Base-by-base conservation (phyloP, 2,113 vertebrate species). In the Propithecus coquereli region DNA sequence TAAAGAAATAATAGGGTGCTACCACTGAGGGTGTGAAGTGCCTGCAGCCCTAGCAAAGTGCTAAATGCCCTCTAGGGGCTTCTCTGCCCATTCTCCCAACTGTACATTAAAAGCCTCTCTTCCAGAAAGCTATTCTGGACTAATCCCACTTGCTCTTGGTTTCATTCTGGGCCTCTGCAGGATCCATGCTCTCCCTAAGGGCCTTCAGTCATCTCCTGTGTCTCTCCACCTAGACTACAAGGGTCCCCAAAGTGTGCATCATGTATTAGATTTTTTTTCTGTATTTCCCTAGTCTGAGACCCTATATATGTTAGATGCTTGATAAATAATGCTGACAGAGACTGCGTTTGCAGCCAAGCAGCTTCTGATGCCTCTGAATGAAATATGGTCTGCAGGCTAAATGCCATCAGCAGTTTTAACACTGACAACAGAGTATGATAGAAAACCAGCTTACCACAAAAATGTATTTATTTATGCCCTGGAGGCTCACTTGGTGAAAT, bases 401-500 rank as follows among this genome's bases (percentile, higher is more conserved):
- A 81, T 63, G 74, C 61, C 76, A 81, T 50, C 27, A 45, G 70
- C 6, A 3, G 63, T 43, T 73, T 5, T 14, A 91, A 92, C 43
- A 70, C 22, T 43, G 37, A 70, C 5, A 50, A 57, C 68, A 88
- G 85, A 93, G 74, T 79, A 68, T 37, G 70, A 34, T 22, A 45
- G 45, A 77, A 85, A 87, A 90, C n/a, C 37, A 94, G 85, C 63
- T 54, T 70, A 93, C 74, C 66, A 89, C 61, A 14, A 27, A 94
- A 87, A 96, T 37, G 95, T 73, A 92, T 16, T 54, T 30, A 89
- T 16, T 54, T 34, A 91, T 40, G 11, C 79, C 82, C 94, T 45
- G 37, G 32, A 95, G 92, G 73, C n/a, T 40, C 90, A 85, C 68
- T 68, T 79, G 77, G 54, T 96, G 82, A 57, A 90, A 81, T 90